phyloP scores from a whole-genome alignment of 2,113 vertebrate species.

The Spheniscus mendiculus region DNA sequence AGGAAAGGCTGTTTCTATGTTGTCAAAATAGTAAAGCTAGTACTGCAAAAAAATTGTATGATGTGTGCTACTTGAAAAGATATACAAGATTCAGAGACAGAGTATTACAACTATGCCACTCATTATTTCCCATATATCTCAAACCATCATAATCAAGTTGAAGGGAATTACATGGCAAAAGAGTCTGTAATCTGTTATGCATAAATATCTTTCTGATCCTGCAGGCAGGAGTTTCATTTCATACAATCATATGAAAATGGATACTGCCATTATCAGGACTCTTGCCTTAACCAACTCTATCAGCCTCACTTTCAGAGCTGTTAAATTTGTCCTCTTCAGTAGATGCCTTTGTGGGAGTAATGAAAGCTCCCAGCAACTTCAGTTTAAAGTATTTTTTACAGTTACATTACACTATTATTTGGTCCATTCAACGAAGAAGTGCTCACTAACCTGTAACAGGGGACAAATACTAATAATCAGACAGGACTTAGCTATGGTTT shows the following conservation, averaged over 20 bases:
- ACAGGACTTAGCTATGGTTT: neutral
- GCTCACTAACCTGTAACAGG: neutral
- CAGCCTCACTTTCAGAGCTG: neutral
- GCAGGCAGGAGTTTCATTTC: neutral
- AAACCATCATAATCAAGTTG: neutral
- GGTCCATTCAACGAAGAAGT: neutral
- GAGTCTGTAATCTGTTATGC: neutral
- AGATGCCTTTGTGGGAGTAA: neutral
- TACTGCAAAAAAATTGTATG: neutral
- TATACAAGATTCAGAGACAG: neutral
- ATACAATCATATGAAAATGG: neutral
- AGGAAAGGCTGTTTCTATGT: neutral
- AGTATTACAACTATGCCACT: neutral
- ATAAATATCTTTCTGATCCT: neutral
- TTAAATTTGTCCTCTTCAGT: neutral
- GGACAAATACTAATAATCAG: neutral
- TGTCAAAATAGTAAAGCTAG: conserved; percentile 16
- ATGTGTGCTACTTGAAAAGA: neutral
- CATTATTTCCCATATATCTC: neutral
- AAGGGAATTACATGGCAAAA: neutral
- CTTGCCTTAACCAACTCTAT: neutral
- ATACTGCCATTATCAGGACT: neutral
- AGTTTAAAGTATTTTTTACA: neutral
- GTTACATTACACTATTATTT: neutral
- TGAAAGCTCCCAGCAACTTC: neutral